Conservation (phyloP, 1,140 invertebrate genomes). For the Pygmarrhopalites habei region DNA sequence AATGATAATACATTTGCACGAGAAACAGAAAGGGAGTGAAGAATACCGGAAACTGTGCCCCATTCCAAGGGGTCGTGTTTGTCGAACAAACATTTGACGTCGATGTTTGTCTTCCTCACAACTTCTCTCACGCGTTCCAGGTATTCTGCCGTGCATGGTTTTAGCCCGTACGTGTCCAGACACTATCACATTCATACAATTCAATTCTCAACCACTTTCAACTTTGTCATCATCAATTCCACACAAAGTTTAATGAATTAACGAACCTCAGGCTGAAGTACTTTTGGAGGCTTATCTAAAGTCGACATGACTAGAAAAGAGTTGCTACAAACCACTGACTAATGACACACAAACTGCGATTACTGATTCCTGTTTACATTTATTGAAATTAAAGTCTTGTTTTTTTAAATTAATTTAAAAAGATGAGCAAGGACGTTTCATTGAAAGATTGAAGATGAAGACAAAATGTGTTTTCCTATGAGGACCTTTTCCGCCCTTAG, state of each 20-base stretch:
- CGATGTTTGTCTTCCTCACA: slow-evolving; percentile 10
- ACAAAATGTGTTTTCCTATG: too few relatives aligned
- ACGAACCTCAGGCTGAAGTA: slow-evolving; percentile 31
- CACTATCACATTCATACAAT: slow-evolving; percentile 13
- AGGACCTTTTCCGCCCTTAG: too few relatives aligned
- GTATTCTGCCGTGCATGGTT: slow-evolving; percentile 36
- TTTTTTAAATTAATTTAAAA: too few relatives aligned
- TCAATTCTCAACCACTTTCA: background rate
- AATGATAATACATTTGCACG: too few relatives aligned
- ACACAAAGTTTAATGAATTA: background rate
- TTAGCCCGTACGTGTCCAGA: slow-evolving; percentile 34
- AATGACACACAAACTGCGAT: too few relatives aligned
- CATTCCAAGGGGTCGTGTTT: slow-evolving; percentile 38
- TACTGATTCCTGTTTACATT: too few relatives aligned
- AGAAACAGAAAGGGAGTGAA: too few relatives aligned
- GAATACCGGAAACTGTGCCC: slow-evolving; percentile 35
- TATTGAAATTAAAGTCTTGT: too few relatives aligned
- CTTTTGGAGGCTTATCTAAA: slow-evolving; percentile 22
- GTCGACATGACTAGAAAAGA: slow-evolving; percentile 36
- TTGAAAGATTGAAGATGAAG: too few relatives aligned
- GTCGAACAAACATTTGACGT: slow-evolving; percentile 27
- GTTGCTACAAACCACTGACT: too few relatives aligned
- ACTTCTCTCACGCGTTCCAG: slow-evolving; percentile 34
- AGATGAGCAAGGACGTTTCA: too few relatives aligned
- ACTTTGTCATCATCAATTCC: background rate